Base-by-base conservation (phyloP, 2,113 vertebrate species). In the Pycnonotus jocosus region DNA sequence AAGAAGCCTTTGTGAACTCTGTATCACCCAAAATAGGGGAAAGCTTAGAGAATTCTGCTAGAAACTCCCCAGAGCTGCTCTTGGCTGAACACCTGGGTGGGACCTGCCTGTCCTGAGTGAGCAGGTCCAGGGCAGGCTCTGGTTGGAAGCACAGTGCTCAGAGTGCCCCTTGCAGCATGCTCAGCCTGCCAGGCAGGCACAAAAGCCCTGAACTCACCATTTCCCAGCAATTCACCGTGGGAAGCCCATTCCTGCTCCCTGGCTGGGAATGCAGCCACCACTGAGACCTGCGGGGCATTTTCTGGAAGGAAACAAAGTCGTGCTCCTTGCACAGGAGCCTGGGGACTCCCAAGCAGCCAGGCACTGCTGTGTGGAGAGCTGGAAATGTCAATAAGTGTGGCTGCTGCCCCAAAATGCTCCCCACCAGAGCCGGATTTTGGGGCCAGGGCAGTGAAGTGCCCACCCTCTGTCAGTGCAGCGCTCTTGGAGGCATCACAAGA, bases 401-500 rank as follows among this genome's bases (percentile, higher is more conserved):
- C 18, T 6, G 6, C 62, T 73, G 54, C 9, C 48, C 58, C 40
- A 15, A 60, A 93, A 47, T 12, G 23, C 50, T 69, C 33, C 74
- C 20, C 18, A 18, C 10, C 33, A 11, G 0, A 0, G 11, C 13
- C 12, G 56, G 30, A 14, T 73, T 80, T 56, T 44, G 31, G 51
- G 51, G 27, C 20, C 35, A 17, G 44, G 54, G 18, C 16, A 38
- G 37, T 14, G 42, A 0, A 0, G 42, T 18, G 21, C 30, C 35
- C 16, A 10, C 7, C 45, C 33, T 42, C 47, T 10, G 37, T 8
- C 0, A 45, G 31, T 3, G 56, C 27, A 56, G 15, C 0, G 7
- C 15, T 56, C 62, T 56, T 18, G 47, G 54, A n/a, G 33, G 16
- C 6, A 11, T 1, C 31, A 2, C 0, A 28, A 50, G 28, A 51